phyloP scores from a whole-genome alignment of 2,888 invertebrate genomes.

The Limnephilus auricula region DNA sequence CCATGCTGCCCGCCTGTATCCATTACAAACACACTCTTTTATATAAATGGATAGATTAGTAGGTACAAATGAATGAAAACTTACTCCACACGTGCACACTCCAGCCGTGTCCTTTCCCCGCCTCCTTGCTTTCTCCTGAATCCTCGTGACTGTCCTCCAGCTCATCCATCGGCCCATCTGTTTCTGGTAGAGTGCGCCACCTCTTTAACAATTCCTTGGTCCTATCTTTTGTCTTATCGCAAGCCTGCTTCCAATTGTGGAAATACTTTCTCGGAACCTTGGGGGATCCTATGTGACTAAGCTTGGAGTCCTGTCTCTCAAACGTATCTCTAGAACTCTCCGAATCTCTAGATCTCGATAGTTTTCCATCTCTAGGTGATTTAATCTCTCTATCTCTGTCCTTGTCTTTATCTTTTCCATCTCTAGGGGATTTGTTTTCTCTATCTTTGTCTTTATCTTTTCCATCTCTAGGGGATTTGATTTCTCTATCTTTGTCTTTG shows the following conservation, averaged over 20 bases:
- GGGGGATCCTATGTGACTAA: slow-evolving; percentile 71
- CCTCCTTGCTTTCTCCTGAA: slow-evolving; percentile 70
- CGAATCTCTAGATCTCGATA: slow-evolving; percentile 67
- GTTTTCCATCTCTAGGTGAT: slow-evolving; percentile 49
- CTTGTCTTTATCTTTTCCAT: slow-evolving; percentile 34
- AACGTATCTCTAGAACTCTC: slow-evolving; percentile 74
- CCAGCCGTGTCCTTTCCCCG: slow-evolving; percentile 81
- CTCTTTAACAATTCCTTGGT: slow-evolving; percentile 85
- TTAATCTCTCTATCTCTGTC: background rate
- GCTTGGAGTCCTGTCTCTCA: slow-evolving; percentile 75
- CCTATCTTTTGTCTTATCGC: slow-evolving; percentile 86
- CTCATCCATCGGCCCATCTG: slow-evolving; percentile 73
- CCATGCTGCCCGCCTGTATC: too few species aligned
- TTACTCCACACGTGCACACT: slow-evolving; percentile 88
- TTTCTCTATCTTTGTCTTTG: slow-evolving; percentile 40
- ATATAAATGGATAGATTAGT: background rate
- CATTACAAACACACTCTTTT: too few species aligned
- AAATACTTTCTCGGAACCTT: slow-evolving; percentile 85
- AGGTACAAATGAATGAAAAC: slow-evolving; percentile 68
- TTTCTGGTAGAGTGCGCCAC: slow-evolving; percentile 83
- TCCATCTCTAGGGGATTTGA: too few species aligned
- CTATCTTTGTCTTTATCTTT: slow-evolving; percentile 16
- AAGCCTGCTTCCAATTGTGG: slow-evolving; percentile 86
- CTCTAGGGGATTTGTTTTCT: slow-evolving; percentile 31
- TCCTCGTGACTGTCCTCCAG: slow-evolving; percentile 70